Conservation (phyloP, 2,888 invertebrate genomes). For the Megaustenia siamemsis region DNA sequence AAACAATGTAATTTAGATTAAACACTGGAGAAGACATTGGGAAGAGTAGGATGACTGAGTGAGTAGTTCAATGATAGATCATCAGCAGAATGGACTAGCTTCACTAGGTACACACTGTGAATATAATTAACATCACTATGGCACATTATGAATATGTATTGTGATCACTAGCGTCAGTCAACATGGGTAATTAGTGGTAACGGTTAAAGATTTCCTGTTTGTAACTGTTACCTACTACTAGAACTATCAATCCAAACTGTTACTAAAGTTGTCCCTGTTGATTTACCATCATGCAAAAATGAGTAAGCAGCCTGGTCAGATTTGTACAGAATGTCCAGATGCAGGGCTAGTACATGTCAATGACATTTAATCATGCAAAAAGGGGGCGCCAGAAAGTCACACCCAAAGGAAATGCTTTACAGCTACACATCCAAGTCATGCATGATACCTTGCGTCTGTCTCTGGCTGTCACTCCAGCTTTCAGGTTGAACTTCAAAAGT, state of each 20-base stretch:
- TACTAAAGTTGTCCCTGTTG: background rate
- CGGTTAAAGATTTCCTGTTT: background rate
- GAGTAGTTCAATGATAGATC: no score
- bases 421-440: slow-evolving; percentile 44
- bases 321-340: background rate
- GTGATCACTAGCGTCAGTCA: background rate
- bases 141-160: no score
- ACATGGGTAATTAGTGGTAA: background rate
- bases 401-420: slow-evolving; percentile 31
- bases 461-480: slow-evolving; percentile 58
- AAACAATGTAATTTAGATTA: no score
- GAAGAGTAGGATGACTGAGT: no score
- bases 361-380: slow-evolving; percentile 42
- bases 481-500: slow-evolving; percentile 61
- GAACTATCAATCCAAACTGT: background rate
- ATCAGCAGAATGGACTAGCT: no score
- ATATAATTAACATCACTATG: no score
- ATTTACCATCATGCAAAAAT: slow-evolving; percentile 14
- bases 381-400: background rate
- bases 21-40: no score
- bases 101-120: no score
- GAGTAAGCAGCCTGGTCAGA: background rate
- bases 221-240: background rate
- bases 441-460: slow-evolving; percentile 61
- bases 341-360: background rate